Conservation (phyloP, 2,113 vertebrate genomes). For the Cololabis saira region DNA sequence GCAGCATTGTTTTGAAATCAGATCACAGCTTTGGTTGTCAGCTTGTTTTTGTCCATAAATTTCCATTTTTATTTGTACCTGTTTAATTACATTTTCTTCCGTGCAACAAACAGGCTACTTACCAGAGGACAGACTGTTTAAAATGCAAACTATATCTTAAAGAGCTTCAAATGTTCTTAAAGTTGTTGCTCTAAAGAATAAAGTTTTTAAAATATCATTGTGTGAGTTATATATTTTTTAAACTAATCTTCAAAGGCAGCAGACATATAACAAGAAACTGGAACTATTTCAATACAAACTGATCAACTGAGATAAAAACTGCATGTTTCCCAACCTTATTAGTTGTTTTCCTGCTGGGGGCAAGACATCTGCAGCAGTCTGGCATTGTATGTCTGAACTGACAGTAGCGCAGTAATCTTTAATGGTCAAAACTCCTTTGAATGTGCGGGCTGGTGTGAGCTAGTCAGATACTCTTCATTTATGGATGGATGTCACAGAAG, state of each 20-base stretch:
- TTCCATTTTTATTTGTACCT: no score
- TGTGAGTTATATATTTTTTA: no score
- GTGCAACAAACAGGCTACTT: no score
- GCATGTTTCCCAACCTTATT: constrained; percentile 14
- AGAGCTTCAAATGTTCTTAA: neutral
- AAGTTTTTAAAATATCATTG: neutral
- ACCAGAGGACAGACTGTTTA: no score
- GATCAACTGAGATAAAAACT: constrained; percentile 3
- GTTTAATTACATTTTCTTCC: no score
- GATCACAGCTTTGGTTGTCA: no score
- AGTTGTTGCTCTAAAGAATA: neutral
- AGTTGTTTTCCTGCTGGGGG: constrained; percentile 17
- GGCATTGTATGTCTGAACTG: neutral
- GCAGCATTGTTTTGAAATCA: no score
- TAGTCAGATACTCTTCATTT: no score
- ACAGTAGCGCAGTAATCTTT: constrained; percentile 7
- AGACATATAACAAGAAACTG: neutral
- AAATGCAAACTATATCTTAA: no score
- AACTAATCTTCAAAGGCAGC: neutral
- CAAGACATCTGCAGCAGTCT: constrained; percentile 11
- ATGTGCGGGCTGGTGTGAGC: constrained; percentile 14
- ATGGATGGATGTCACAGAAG: no score
- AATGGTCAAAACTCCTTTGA: constrained; percentile 20
- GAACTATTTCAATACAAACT: neutral
- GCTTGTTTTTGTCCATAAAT: no score